phyloP scores from a whole-genome alignment of 2,113 vertebrate species.

The Lophura nycthemera region DNA sequence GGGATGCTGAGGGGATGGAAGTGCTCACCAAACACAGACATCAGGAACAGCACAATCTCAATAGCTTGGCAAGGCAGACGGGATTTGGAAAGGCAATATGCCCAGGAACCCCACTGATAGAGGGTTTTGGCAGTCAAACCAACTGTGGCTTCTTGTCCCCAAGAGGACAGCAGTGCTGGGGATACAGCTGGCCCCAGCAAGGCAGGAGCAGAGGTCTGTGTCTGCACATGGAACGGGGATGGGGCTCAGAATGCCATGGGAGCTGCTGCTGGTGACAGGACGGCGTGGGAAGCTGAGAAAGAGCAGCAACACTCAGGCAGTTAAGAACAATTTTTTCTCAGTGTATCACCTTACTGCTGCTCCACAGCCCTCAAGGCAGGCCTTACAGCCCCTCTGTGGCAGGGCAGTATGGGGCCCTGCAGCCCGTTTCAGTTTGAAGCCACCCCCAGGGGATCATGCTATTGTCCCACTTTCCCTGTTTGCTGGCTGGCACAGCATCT shows the following conservation, averaged over 20 bases:
- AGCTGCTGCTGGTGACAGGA: not conserved
- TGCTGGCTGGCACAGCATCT: not conserved
- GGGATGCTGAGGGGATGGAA: not conserved
- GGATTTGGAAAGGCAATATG: not conserved
- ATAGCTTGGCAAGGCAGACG: not conserved
- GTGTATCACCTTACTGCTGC: slow-evolving; percentile 33
- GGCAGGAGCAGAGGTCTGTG: too few species aligned
- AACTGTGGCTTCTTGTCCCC: not conserved
- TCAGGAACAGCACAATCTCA: not conserved
- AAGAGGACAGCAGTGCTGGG: not conserved
- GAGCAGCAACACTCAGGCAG: not conserved
- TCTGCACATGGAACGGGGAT: not conserved
- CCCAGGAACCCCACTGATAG: not conserved
- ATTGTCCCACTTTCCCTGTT: slow-evolving; percentile 10
- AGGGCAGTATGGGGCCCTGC: not conserved
- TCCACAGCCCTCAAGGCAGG: not conserved
- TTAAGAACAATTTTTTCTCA: slow-evolving; percentile 38
- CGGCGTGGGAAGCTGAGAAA: not conserved
- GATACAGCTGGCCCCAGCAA: not conserved
- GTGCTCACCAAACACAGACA: not conserved
- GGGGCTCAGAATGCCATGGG: not conserved
- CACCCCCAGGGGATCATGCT: slow-evolving; percentile 18
- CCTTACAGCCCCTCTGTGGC: slow-evolving; percentile 11
- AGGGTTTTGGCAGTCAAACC: not conserved
- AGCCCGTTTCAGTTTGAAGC: slow-evolving; percentile 36